Conservation (phyloP, 2,113 vertebrate genomes). For the Prolemur simus region DNA sequence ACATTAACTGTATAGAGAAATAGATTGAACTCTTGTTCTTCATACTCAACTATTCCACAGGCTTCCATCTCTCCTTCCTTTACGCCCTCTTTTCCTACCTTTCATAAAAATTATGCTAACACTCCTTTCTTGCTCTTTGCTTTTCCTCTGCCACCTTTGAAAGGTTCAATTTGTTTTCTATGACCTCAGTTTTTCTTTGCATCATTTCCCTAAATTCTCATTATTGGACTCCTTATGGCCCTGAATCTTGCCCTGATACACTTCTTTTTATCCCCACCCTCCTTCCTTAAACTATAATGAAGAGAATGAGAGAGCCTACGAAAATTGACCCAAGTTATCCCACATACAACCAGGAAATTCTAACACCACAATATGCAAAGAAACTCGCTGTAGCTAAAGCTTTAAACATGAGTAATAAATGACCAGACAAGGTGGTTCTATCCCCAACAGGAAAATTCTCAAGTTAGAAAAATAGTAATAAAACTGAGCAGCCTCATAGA, state of each 20-base stretch:
- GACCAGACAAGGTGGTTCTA: conserved; percentile 62
- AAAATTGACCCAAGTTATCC: not conserved
- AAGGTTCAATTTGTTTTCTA: not conserved
- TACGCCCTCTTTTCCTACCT: not conserved
- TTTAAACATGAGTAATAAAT: conserved; percentile 73
- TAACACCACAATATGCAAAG: not conserved
- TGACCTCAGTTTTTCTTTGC: not conserved
- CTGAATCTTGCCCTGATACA: not conserved
- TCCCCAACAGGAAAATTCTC: conserved; percentile 73
- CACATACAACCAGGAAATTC: not conserved
- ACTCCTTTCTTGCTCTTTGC: not conserved
- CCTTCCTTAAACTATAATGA: not conserved
- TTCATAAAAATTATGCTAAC: not conserved
- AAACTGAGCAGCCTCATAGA: conserved; percentile 73
- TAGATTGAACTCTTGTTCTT: not conserved
- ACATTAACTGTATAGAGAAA: not conserved
- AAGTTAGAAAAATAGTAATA: conserved; percentile 75
- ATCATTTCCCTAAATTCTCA: not conserved
- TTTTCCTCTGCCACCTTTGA: not conserved
- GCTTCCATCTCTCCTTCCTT: rapidly evolving
- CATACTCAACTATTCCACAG: not conserved
- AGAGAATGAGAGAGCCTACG: not conserved
- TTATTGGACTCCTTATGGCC: not conserved
- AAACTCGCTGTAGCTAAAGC: conserved; percentile 8
- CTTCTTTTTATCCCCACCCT: not conserved